Percentiles rank a stretch among this genome's conserved stretches.
These are phyloP conservation scores for Ennomos quercinarius DNA, from an alignment of 2,888 invertebrate genomes.

Conservation along the genomic window DNA sequence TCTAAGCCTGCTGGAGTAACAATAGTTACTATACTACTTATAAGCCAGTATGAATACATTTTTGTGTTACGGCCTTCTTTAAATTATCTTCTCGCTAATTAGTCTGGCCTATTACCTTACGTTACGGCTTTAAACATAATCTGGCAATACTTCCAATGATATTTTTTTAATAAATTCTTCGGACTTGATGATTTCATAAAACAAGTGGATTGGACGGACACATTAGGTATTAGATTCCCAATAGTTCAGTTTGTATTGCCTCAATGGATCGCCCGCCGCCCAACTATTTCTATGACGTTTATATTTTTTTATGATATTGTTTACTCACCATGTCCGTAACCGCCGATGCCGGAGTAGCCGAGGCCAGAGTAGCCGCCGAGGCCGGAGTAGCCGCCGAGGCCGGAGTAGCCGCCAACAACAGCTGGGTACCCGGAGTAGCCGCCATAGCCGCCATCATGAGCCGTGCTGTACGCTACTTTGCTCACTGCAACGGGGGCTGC, in stretches of 20 bases:
- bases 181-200: too few species aligned
- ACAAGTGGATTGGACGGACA: too few species aligned
- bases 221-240: too few species aligned
- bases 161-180: too few species aligned
- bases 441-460: slow-evolving; percentile 36
- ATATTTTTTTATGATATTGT: too few species aligned
- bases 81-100: slow-evolving; percentile 18
- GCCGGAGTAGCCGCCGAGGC: slow-evolving; percentile 50
- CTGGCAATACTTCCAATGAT: too few species aligned
- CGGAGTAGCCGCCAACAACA: slow-evolving; percentile 50
- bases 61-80: slow-evolving; percentile 13
- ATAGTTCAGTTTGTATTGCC: too few species aligned
- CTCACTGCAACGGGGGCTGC: slow-evolving; percentile 63
- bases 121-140: too few species aligned
- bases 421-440: slow-evolving; percentile 40
- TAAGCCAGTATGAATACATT: too few species aligned
- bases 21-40: not conserved
- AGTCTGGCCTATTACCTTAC: not conserved
- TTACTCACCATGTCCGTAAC: slow-evolving; percentile 35
- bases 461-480: slow-evolving; percentile 66
- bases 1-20: slow-evolving; percentile 3
- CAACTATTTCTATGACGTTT: too few species aligned
- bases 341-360: slow-evolving; percentile 50
- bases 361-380: slow-evolving; percentile 31
- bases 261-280: too few species aligned